These are phyloP conservation scores for Pogonognathellus flavescens DNA, from an alignment of 1,140 invertebrate species.

Conservation along the genomic window DNA sequence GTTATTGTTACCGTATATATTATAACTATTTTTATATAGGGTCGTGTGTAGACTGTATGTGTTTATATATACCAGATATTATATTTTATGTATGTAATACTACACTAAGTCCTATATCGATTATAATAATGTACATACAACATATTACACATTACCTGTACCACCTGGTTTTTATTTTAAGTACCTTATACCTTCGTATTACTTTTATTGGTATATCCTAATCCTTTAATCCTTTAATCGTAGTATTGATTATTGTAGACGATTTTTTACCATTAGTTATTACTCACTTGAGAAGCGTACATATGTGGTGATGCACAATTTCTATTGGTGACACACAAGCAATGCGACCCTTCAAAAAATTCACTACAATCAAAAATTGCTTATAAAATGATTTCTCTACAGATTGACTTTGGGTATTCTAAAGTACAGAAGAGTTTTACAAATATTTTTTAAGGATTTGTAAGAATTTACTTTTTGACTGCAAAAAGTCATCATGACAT, in stretches of 20 bases:
- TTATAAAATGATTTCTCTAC: too few species aligned
- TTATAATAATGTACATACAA: too few species aligned
- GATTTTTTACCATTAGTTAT: not conserved
- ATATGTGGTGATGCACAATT: not conserved
- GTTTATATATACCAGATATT: not conserved
- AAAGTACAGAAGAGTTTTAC: too few species aligned
- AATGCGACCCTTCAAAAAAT: not conserved
- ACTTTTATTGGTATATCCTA: not conserved
- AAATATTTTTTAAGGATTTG: too few species aligned
- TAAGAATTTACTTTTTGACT: too few species aligned
- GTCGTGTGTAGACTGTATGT: not conserved
- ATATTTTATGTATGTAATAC: too few species aligned
- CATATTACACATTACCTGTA: too few species aligned
- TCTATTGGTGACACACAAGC: not conserved
- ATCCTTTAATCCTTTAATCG: not conserved
- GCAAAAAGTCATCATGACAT: too few species aligned
- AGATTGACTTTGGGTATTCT: too few species aligned
- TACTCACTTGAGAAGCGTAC: conserved; percentile 20
- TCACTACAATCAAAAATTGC: not conserved
- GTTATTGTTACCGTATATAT: not conserved
- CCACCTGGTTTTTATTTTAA: too few species aligned
- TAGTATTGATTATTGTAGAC: not conserved
- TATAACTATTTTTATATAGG: too few species aligned
- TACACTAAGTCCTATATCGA: too few species aligned
- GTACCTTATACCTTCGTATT: not conserved